A percentile compares a stretch with the other conserved stretches of the same genome.
Conservation (phyloP, 2,797 vertebrate genomes). For the Smutsia temminckii region DNA sequence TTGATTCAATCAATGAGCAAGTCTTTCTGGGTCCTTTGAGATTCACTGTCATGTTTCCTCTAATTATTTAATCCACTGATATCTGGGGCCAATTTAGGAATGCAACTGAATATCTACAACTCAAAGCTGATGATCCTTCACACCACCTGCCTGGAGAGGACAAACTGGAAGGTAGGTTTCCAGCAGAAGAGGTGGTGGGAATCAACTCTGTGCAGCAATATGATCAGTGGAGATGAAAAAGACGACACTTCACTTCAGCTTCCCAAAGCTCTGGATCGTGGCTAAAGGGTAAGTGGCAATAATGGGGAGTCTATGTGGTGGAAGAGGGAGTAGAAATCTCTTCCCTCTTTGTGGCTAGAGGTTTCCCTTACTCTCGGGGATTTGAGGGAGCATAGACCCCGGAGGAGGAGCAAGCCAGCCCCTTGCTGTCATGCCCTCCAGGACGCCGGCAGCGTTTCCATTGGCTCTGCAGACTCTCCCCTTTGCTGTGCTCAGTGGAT, state of each 20-base stretch:
- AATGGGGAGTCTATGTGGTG: rapidly evolving
- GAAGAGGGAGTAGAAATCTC: rapidly evolving
- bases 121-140: background rate
- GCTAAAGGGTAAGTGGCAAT: no score
- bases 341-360: background rate
- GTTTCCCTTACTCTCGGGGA: rapidly evolving
- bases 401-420: no score
- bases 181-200: rapidly evolving
- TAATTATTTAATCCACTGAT: background rate
- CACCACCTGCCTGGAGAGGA: background rate
- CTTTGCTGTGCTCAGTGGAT: background rate
- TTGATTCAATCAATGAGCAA: background rate
- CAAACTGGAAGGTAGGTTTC: rapidly evolving
- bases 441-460: rapidly evolving
- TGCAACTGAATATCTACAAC: background rate
- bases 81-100: background rate
- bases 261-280: background rate
- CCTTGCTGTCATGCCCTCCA: no score
- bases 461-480: background rate
- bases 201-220: background rate
- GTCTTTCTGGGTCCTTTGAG: background rate
- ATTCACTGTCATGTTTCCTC: background rate
- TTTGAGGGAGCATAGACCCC: rapidly evolving
- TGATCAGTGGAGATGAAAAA: background rate
- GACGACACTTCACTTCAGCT: background rate